A percentile compares a stretch with the other conserved stretches of the same genome.
Evolutionary conservation across 2,113 vertebrate genomes (phyloP).

Genomic region (Bothrops jararaca): DNA sequence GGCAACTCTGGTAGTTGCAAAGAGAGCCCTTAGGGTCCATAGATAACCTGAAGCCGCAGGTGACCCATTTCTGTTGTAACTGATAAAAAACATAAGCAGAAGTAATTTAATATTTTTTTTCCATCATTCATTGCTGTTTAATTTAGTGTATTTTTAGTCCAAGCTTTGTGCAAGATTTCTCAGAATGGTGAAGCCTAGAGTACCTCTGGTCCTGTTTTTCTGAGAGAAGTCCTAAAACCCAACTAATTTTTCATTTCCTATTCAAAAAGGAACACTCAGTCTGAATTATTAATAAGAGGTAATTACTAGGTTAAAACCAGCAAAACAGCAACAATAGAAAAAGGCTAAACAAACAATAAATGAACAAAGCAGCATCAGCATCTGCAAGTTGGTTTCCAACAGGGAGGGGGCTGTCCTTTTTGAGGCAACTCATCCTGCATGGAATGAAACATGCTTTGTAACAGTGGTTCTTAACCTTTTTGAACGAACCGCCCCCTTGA

Average conservation of each 20-base stretch:
- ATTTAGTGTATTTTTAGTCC: neutral
- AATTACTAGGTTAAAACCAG: neutral
- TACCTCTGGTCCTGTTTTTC: neutral
- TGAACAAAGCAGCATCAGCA: neutral
- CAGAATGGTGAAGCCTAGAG: neutral
- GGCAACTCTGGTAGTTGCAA: neutral
- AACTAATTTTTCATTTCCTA: neutral
- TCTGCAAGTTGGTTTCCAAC: neutral
- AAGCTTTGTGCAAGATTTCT: neutral
- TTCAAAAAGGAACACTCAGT: neutral
- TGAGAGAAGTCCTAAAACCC: neutral
- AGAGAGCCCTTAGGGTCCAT: neutral
- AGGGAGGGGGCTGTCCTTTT: neutral
- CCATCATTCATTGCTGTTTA: neutral
- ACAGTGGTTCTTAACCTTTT: neutral
- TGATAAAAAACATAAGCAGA: neutral
- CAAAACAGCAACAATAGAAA: neutral
- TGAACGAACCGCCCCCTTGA: too few species aligned
- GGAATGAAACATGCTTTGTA: neutral
- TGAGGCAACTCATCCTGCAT: neutral
- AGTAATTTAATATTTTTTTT: neutral
- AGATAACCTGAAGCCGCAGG: neutral
- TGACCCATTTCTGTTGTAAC: neutral
- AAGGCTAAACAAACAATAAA: neutral
- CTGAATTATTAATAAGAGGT: neutral